Evolutionary conservation across 2,797 vertebrate genomes (phyloP), one percentile per base, ranked within the genome.

Genomic region (Tarsius wallacei): DNA sequence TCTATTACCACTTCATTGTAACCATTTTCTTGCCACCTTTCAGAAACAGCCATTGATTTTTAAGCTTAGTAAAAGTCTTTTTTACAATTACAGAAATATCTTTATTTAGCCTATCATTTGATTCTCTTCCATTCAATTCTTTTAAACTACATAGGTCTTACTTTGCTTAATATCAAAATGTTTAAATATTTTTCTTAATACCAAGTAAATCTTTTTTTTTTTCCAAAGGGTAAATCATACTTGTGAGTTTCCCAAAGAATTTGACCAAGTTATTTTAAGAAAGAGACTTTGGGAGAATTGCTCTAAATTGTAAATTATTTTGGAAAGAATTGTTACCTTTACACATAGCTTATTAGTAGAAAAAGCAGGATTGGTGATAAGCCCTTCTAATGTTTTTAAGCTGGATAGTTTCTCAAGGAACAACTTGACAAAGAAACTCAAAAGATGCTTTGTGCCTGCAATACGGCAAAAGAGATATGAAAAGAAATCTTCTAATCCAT

Each of bases 241-340:
- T 68, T 71, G 31, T 91, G 51, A 91, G 47, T 9, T 66, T 88
- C 49, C 26, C 51, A 81, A 64, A 84, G 49, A 94, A 88, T 64
- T 66, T 64, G 31, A 84, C 16, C 33, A 92, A 90, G 33, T 87
- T 61, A 66, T 63, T 88, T 84, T 88, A 36, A 68, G 51, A 74
- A 92, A 82, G 11, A 80, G 10, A 96, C 17, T 77, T 42, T 84
- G 26, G 59, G 63, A 87, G 55, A 87, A 87, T 61, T 92, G 26
- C 33, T 95, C 51, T 90, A 87, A 95, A 73, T 55, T 55, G 59
- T 33, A 55, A 78, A 82, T 90, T 59, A 87, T 80, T 66, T 73
- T 1, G 28, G 61, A 36, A 93, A 91, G 63, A 93, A 64, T 28
- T 36, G 36, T 55, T 61, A 77, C 55, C 24, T 91, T 88, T 80